Conservation (phyloP, 2,113 vertebrate species). For the Carettochelys insculpta region DNA sequence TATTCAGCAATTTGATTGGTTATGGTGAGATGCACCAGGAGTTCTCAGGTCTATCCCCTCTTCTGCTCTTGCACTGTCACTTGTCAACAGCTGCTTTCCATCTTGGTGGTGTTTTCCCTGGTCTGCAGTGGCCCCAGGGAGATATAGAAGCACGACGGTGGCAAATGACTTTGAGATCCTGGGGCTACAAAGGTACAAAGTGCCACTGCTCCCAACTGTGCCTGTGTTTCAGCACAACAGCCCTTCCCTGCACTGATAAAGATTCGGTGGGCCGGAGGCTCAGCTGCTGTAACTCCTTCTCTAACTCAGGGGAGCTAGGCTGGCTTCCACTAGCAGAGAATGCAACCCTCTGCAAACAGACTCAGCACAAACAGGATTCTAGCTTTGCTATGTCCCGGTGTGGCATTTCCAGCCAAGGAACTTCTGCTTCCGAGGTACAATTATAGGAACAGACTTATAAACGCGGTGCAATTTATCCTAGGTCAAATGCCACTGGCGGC, state of each 20-base stretch:
- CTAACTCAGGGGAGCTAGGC: not conserved
- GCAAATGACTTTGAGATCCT: not conserved
- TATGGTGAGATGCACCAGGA: not conserved
- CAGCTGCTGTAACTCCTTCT: accelerated
- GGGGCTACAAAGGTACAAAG: not conserved
- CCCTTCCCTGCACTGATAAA: not conserved
- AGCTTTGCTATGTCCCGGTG: not conserved
- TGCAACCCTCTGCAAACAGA: not conserved
- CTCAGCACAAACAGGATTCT: not conserved
- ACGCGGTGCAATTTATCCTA: not conserved
- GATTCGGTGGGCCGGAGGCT: not conserved
- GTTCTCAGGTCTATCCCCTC: not conserved
- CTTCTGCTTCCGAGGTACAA: not conserved
- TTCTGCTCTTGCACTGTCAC: not conserved
- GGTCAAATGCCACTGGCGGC: not conserved
- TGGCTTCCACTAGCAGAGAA: not conserved
- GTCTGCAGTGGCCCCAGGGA: not conserved
- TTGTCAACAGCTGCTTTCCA: not conserved
- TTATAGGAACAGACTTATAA: not conserved
- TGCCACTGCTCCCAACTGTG: not conserved
- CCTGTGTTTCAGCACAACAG: not conserved
- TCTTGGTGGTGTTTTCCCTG: not conserved
- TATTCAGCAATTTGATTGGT: not conserved
- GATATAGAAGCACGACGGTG: not conserved
- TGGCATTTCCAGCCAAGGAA: too few relatives aligned